Percentiles rank a stretch among this genome's conserved stretches.
These are phyloP conservation scores for Malacosoma neustria DNA, from an alignment of 2,888 invertebrate species.

Conservation along the genomic window DNA sequence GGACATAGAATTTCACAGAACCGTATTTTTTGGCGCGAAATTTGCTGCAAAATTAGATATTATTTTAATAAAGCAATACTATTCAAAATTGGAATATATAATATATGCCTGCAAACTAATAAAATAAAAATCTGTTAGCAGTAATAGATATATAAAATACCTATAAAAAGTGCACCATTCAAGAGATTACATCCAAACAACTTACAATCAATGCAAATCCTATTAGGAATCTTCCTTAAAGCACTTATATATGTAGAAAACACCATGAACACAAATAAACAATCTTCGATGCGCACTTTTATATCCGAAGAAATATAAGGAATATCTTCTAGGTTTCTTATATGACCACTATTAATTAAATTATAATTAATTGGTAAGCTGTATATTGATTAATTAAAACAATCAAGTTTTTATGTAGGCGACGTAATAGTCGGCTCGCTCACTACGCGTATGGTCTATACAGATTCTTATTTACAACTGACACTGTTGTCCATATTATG, in stretches of 20 bases:
- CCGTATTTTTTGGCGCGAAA: conserved; percentile 4
- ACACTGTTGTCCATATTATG: conserved; percentile 67
- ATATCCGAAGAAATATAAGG: conserved; percentile 29
- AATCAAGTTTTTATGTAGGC: conserved; percentile 32
- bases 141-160: too few species aligned
- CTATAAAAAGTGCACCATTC: too few species aligned
- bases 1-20: not conserved
- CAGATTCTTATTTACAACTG: conserved; percentile 76
- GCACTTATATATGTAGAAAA: conserved; percentile 41
- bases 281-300: conserved; percentile 45
- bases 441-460: conserved; percentile 70
- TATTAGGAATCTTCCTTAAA: conserved; percentile 28
- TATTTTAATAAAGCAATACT: too few species aligned
- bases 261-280: conserved; percentile 53
- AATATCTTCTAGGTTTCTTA: conserved; percentile 52
- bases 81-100: too few species aligned
- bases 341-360: conserved; percentile 42
- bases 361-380: conserved; percentile 21
- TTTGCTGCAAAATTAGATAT: too few species aligned
- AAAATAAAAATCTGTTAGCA: too few species aligned
- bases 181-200: too few species aligned
- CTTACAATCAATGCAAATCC: conserved; percentile 54
- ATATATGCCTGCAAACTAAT: too few species aligned
- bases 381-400: conserved; percentile 23
- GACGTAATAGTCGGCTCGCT: conserved; percentile 38